Base-by-base conservation (phyloP, 37 sponge, comb jelly and placozoan genomes). In the Crambe crambe region DNA sequence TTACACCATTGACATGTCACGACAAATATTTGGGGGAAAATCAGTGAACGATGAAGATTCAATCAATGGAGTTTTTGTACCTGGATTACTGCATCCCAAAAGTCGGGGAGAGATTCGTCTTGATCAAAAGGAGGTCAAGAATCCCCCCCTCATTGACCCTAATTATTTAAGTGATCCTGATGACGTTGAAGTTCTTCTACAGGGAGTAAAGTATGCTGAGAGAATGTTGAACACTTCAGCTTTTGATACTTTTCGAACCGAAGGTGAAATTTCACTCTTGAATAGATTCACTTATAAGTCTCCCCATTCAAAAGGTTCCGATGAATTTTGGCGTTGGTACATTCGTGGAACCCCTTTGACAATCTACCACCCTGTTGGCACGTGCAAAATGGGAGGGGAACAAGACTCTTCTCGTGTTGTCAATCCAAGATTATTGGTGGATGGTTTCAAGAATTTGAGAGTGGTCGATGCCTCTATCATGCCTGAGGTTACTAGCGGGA, bases 401-500 rank as follows among this genome's bases (percentile, higher is more conserved):
- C 56, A 66, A 17, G 96, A 95, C 56, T 44, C 56, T 9, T 77
- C 43, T 73, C 51, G 85, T 27, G 96, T 95, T n/a, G 96, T 95
- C 35, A 82, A 86, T 54, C 75, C 84, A 59, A 51, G 86, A 27
- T 78, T 95, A 58, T 43, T 65, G 62, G 93, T 95, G 64, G 83
- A 54, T 25, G 96, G 96, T 29, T 38, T 89, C 32, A 66, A 74
- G 18, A 85, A 85, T 3, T 75, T 95, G 37, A 31, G 90, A 12
- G 96, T 95, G n/a, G 93, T 86, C 0, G 96, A 95, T 80, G 96
- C 96, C 18, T 92, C 93, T 8, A 76, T 95, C 2, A 92, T 95
- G 82, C 96, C 96, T 1, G 77, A 80, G 47, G 56, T 92, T 0
- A 43, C 72, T 3, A 79, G 89, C 30, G 92, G 96, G 36, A 92